Conservation (phyloP, 2,888 invertebrate species). For the Cybosia mesomella region DNA sequence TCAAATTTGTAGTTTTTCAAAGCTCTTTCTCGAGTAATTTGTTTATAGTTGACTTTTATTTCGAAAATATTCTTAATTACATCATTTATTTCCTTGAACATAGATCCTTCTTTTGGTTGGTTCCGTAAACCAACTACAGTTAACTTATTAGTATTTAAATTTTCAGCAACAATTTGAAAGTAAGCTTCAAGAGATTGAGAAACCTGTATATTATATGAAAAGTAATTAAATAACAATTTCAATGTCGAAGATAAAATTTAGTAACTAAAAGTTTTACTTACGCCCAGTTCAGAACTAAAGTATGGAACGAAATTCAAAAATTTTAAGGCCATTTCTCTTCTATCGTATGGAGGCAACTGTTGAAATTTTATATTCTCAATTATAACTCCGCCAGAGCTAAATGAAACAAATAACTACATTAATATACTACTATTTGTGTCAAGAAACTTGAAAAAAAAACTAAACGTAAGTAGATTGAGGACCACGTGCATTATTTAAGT, state of each 20-base stretch:
- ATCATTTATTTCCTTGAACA: slow-evolving; percentile 40
- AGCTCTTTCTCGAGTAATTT: slow-evolving; percentile 20
- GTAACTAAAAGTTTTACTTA: slow-evolving; percentile 36
- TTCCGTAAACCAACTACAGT: slow-evolving; percentile 42
- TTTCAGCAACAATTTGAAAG: slow-evolving; percentile 56
- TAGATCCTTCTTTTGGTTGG: slow-evolving; percentile 11
- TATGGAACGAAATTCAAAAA: slow-evolving; percentile 43
- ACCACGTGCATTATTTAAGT: neutral
- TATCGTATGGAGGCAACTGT: slow-evolving; percentile 32
- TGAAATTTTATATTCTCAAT: slow-evolving; percentile 49
- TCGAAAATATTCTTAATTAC: slow-evolving; percentile 26
- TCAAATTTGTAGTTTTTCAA: slow-evolving; percentile 19
- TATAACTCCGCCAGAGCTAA: slow-evolving; percentile 59
- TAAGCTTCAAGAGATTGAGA: slow-evolving; percentile 45
- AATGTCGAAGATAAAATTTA: neutral
- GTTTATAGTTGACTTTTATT: slow-evolving; percentile 38
- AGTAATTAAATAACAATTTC: neutral
- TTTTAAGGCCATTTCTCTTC: slow-evolving; percentile 34
- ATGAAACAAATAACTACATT: slow-evolving; percentile 21
- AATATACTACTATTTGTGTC: neutral
- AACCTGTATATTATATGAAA: slow-evolving; percentile 27
- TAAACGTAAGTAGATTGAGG: neutral
- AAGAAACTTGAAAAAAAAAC: neutral
- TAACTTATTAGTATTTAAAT: slow-evolving; percentile 45
- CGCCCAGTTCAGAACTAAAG: slow-evolving; percentile 34